Evolutionary conservation across 1,140 invertebrate genomes (phyloP), one percentile per base, ranked within the genome.

Genomic region (Heliothis subflexa): DNA sequence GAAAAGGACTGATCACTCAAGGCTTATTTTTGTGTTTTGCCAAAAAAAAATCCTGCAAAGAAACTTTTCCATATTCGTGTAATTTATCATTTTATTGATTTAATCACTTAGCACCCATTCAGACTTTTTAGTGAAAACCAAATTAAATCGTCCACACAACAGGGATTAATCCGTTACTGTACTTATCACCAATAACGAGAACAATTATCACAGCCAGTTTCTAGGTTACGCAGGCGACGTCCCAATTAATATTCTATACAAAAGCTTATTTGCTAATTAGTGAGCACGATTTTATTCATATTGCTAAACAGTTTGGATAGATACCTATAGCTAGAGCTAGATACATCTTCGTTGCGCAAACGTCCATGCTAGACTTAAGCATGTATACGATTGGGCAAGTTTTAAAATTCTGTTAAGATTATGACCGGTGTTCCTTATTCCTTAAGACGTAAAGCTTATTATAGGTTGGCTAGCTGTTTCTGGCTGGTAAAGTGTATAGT

Each of bases 201-300:
- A 28, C 45, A 75, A 75, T 75, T 50, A 75, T 62, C 52, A 62
- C 59, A 49, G 55, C 9, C 21, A 50, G 45, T 61, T 62, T 75
- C 45, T 62, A 62, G 55, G 72, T 75, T 75, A 75, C 52, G 71
- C 59, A 73, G 40, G 57, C 72, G 57, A 62, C 72, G 72, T 62
- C 50, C 45, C 40, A 75, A 75, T 75, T 62, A 75, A 62, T 50
- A 75, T 75, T 75, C 57, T 62, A 61, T 28, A 33, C 72, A 47
- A 75, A 62, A 75, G 55, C 57, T 62, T 62, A 75, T 62, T 75
- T 62, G 72, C 57, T 61, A 75, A 75, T 75, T 62, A 75, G 72
- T 75, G 50, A 62, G 47, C 72, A 75, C 45, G 72, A 75, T 75
- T 75, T 75, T 62, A 75, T 75, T 75, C 72, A 75, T 47, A 62